A percentile compares a stretch with the other conserved stretches of the same genome.
phyloP scores from a whole-genome alignment of 2,797 vertebrate genomes.

The Apogon talboti region DNA sequence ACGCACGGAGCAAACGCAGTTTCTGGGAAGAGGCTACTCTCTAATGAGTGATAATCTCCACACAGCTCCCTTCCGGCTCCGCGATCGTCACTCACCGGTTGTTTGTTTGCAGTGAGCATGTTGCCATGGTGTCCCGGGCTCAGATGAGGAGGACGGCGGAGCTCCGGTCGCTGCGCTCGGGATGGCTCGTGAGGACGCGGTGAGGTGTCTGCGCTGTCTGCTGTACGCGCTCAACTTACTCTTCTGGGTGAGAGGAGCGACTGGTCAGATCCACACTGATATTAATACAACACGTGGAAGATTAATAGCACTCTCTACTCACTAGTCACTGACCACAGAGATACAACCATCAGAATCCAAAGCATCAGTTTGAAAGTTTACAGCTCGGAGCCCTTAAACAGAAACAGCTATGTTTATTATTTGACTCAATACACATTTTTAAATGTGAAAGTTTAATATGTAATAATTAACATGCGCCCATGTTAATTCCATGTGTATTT shows the following conservation, averaged over 20 bases:
- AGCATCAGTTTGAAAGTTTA: neutral
- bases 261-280: neutral
- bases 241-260: conserved; percentile 95
- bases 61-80: neutral
- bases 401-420: too few relatives aligned
- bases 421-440: too few relatives aligned
- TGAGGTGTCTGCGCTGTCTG: conserved; percentile 93
- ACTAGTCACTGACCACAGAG: neutral
- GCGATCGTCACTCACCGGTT: neutral
- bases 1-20: conserved; percentile 25
- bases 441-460: too few relatives aligned
- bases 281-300: neutral
- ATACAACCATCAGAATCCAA: too few relatives aligned
- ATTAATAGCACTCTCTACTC: neutral
- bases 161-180: conserved; percentile 69
- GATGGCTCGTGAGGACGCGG: conserved; percentile 97
- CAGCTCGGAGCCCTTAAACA: neutral
- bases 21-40: conserved; percentile 1
- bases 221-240: conserved; percentile 96
- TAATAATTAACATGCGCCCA: too few relatives aligned
- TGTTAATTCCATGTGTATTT: too few relatives aligned
- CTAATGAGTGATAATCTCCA: conserved; percentile 4
- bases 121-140: conserved; percentile 71
- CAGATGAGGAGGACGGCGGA: conserved; percentile 84
- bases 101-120: conserved; percentile 56